Evolutionary conservation across 2,888 invertebrate species (phyloP).

Genomic region (Limnephilus rhombicus): DNA sequence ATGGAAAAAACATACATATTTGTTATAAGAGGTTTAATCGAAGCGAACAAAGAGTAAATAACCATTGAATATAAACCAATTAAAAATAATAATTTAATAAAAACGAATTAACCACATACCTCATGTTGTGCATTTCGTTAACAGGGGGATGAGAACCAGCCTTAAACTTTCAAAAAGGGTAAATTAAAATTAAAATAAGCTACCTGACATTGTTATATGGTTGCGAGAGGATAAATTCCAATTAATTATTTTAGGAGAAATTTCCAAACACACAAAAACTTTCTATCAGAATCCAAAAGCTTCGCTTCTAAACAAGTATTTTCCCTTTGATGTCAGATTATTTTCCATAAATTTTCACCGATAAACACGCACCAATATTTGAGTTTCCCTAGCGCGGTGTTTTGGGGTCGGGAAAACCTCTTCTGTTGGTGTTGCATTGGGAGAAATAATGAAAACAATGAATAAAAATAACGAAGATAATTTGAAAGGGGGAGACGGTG

Average conservation of each 20-base stretch:
- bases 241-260: slow-evolving; percentile 31
- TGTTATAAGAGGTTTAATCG: too few relatives aligned
- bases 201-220: slow-evolving; percentile 12
- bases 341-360: slow-evolving; percentile 45
- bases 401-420: slow-evolving; percentile 3
- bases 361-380: slow-evolving; percentile 46
- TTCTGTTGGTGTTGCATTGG: slow-evolving; percentile 46
- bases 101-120: too few relatives aligned
- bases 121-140: not conserved
- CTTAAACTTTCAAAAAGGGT: not conserved
- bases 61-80: too few relatives aligned
- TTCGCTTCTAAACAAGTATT: slow-evolving; percentile 28
- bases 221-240: not conserved
- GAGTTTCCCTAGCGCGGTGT: not conserved
- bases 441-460: slow-evolving; percentile 44
- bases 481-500: slow-evolving; percentile 8
- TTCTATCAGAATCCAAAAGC: slow-evolving; percentile 10
- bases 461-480: slow-evolving; percentile 37
- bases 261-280: slow-evolving; percentile 20
- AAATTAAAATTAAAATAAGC: not conserved
- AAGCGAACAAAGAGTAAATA: too few relatives aligned
- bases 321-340: slow-evolving; percentile 38
- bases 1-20: too few relatives aligned
- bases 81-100: too few relatives aligned
- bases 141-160: not conserved